These are phyloP conservation scores for Xanthorhoe spadicearia DNA, from an alignment of 2,888 invertebrate genomes.

Conservation along the genomic window DNA sequence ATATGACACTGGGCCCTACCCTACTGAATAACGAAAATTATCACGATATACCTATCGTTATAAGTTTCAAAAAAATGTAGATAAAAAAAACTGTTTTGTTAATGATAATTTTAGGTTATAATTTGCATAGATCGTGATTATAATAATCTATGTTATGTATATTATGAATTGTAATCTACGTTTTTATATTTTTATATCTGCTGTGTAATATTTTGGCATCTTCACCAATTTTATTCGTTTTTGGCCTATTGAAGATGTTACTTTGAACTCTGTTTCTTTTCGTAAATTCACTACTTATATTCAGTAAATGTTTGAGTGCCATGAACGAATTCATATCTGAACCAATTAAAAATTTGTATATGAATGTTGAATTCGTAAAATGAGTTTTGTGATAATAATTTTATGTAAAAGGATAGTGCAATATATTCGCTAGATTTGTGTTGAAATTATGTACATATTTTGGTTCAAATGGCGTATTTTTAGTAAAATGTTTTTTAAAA, in stretches of 20 bases:
- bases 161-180: background rate
- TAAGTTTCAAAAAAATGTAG: too few relatives aligned
- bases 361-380: background rate
- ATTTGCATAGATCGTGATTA: background rate
- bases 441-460: slow-evolving; percentile 7
- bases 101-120: background rate
- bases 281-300: background rate
- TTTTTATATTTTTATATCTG: slow-evolving; percentile 4
- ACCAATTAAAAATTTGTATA: slow-evolving; percentile 5
- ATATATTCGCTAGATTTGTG: slow-evolving; percentile 20
- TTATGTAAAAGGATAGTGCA: slow-evolving; percentile 21
- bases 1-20: too few relatives aligned
- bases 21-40: too few relatives aligned
- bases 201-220: background rate
- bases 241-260: background rate
- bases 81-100: background rate
- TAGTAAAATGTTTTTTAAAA: background rate
- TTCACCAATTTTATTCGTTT: background rate
- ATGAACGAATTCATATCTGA: slow-evolving; percentile 8
- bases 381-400: slow-evolving; percentile 20
- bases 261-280: background rate
- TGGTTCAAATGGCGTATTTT: slow-evolving; percentile 4
- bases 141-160: slow-evolving; percentile 1
- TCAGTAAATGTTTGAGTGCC: slow-evolving; percentile 12
- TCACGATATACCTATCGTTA: too few relatives aligned